Conservation (phyloP, 2,888 invertebrate species). For the Panzeria rudis region DNA sequence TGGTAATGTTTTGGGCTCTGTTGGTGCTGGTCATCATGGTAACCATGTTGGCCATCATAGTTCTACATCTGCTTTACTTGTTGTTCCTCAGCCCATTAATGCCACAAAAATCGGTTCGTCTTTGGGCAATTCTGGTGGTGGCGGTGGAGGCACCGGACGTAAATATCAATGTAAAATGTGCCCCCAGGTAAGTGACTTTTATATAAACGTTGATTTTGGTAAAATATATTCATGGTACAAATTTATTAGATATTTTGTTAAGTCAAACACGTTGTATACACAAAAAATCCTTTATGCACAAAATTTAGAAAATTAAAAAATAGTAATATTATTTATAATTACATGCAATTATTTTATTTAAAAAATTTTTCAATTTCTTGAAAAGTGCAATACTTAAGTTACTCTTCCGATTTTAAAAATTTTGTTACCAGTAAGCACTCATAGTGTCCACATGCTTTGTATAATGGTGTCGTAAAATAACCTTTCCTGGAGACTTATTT, state of each 20-base stretch:
- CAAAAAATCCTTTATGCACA: too few relatives aligned
- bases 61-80: slow-evolving; percentile 87
- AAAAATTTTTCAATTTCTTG: too few relatives aligned
- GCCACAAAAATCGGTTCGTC: slow-evolving; percentile 86
- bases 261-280: too few relatives aligned
- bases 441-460: too few relatives aligned
- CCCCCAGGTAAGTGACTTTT: slow-evolving; percentile 91
- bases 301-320: too few relatives aligned
- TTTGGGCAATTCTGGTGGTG: slow-evolving; percentile 75
- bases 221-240: not conserved
- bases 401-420: too few relatives aligned
- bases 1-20: slow-evolving; percentile 67
- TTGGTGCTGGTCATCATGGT: slow-evolving; percentile 79
- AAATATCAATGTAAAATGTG: slow-evolving; percentile 99
- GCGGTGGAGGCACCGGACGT: slow-evolving; percentile 83
- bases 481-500: too few relatives aligned
- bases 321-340: too few relatives aligned
- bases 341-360: not conserved
- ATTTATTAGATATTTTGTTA: too few relatives aligned
- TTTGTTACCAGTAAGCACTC: too few relatives aligned
- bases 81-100: slow-evolving; percentile 94
- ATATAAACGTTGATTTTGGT: slow-evolving; percentile 32
- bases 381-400: too few relatives aligned
- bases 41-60: slow-evolving; percentile 83
- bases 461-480: too few relatives aligned